phyloP scores from a whole-genome alignment of 2,797 vertebrate species.

The Bothrops alternatus region DNA sequence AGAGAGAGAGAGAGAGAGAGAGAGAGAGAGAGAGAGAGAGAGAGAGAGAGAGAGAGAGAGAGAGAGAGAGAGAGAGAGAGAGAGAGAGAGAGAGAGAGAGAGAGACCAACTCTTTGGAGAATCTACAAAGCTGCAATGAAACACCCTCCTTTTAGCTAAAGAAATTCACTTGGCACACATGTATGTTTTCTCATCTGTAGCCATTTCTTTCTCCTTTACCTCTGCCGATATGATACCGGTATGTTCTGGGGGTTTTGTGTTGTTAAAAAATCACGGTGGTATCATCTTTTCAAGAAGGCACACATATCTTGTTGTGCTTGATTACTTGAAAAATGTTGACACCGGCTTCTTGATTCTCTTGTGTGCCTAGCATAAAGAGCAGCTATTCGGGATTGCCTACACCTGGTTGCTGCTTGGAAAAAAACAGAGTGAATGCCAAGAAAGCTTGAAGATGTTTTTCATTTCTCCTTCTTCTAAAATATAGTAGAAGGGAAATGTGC shows the following conservation, averaged over 20 bases:
- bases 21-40: too few species aligned
- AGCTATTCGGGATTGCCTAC: neutral
- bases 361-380: neutral
- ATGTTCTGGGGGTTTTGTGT: neutral
- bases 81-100: too few species aligned
- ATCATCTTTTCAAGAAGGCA: neutral
- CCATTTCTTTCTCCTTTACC: neutral
- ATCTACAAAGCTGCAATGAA: neutral
- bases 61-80: too few species aligned
- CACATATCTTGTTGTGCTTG: neutral
- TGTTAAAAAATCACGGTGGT: neutral
- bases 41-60: too few species aligned
- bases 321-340: constrained; percentile 14
- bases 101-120: neutral
- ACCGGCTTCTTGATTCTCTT: neutral
- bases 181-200: neutral
- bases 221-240: neutral
- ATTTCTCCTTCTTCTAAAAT: neutral
- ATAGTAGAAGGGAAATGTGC: neutral
- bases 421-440: neutral
- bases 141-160: neutral
- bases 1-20: too few species aligned
- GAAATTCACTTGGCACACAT: neutral
- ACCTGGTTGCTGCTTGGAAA: constrained; percentile 7
- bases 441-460: neutral